Evolutionary conservation across 2,113 vertebrate species (phyloP).

Genomic region (Salvelinus sp.): DNA sequence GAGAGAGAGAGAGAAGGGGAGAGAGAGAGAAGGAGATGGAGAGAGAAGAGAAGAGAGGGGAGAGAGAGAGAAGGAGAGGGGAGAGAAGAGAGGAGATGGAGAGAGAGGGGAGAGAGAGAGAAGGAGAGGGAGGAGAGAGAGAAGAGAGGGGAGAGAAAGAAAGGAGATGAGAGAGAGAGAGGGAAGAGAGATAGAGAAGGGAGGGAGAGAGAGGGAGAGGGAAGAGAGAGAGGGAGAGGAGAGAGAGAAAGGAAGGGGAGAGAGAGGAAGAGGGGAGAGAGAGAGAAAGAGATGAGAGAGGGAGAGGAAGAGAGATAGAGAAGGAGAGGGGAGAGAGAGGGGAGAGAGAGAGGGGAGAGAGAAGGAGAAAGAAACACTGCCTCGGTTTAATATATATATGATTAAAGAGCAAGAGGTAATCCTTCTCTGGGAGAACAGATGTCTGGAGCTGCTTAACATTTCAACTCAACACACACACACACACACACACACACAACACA

Average conservation of each 20-base stretch:
- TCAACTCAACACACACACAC: slow-evolving; percentile 25
- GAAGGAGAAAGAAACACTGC: slow-evolving; percentile 17
- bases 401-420: slow-evolving; percentile 59
- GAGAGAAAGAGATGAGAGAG: no score
- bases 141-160: not conserved
- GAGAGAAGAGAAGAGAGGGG: no score
- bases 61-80: no score
- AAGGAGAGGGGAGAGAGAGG: not conserved
- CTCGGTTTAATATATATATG: slow-evolving; percentile 65
- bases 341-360: not conserved
- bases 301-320: not conserved
- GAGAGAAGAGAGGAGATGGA: not conserved
- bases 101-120: not conserved
- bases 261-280: no score
- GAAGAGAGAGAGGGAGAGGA: no score
- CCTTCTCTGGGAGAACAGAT: slow-evolving; percentile 61
- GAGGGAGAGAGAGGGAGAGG: not conserved
- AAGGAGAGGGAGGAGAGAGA: not conserved
- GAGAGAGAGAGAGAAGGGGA: no score
- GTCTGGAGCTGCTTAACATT: slow-evolving; percentile 30
- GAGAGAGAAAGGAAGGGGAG: not conserved
- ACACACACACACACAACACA: no score
- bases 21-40: no score
- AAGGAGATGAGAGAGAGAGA: not conserved
- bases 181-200: not conserved